Percentiles rank a stretch among this genome's conserved stretches.
Evolutionary conservation across 2,113 vertebrate genomes (phyloP).

Genomic region (Pleuronectes platessa): DNA sequence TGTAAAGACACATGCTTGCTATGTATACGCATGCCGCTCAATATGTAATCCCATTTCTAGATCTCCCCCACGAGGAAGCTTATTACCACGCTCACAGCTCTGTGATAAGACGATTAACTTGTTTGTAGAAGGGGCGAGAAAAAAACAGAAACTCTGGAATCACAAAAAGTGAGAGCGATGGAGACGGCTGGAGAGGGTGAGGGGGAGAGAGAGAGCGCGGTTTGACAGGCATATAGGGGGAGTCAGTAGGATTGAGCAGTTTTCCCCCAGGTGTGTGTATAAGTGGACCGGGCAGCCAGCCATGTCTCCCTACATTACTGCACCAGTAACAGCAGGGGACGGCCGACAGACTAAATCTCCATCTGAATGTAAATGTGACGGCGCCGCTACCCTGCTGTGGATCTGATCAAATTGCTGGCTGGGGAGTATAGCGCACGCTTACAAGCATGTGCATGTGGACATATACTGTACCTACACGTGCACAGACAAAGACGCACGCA

Average conservation of each 20-base stretch:
- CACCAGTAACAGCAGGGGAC: constrained; percentile 77
- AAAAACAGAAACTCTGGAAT: background rate
- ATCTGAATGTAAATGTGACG: constrained; percentile 87
- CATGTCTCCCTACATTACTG: constrained; percentile 79
- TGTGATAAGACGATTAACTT: constrained; percentile 72
- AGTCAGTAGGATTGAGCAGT: constrained; percentile 69
- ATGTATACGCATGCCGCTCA: constrained; percentile 28
- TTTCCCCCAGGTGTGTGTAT: constrained; percentile 77
- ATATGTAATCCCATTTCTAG: constrained; percentile 53
- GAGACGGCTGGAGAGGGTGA: background rate
- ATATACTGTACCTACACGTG: constrained; percentile 42
- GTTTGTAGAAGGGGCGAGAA: constrained; percentile 37
- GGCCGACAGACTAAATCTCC: constrained; percentile 78
- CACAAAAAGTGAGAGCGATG: constrained; percentile 6
- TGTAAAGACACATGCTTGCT: constrained; percentile 30
- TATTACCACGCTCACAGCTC: constrained; percentile 58
- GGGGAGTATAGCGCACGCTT: constrained; percentile 80
- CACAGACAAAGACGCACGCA: constrained; percentile 24
- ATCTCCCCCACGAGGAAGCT: constrained; percentile 46
- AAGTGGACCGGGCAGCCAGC: constrained; percentile 78
- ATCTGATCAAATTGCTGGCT: constrained; percentile 72
- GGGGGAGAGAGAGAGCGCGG: constrained; percentile 12
- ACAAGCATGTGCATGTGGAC: constrained; percentile 38
- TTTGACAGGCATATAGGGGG: constrained; percentile 65
- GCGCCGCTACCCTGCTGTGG: constrained; percentile 81